Evolutionary conservation across 2,113 vertebrate genomes (phyloP), one percentile per base, ranked within the genome.

Genomic region (Pachycephala philippinensis): DNA sequence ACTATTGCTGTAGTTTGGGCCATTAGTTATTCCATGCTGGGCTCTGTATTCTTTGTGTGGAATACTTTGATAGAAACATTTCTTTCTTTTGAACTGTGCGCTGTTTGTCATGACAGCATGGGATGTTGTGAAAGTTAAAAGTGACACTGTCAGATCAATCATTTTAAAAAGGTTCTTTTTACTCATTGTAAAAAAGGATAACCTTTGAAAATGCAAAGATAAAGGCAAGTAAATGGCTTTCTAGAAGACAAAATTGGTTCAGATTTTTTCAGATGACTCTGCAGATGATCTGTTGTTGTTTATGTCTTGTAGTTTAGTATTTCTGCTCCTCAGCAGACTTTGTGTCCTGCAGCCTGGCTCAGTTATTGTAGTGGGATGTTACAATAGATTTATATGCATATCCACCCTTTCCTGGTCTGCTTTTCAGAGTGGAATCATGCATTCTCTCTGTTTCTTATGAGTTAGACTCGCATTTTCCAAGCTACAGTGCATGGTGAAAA

Each of bases 81-180:
- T 63, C 15, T 89, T 93, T 82, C 56, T 72, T 94, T 92, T 92
- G 61, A 93, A 61, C 28, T 63, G 39, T 79, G 21, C 64, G 27
- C 35, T 94, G 74, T 91, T 95, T 96, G 49, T 79, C 59, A 23
- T 94, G 90, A 76, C 91, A 95, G 84, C 60, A 76, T 95, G 87
- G 65, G 80, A 84, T 95, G 72, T 40, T 92, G 59, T 64, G 37
- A 54, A 92, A 95, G 50, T 87, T 91, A 79, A 84, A 90, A 88
- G 89, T 69, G 15, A 72, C 42, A 26, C 26, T 20, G 40, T 59
- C 61, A 78, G 45, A 74, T 82, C 70, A 91, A 75, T 93, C 0
- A 57, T 70, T 75, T 94, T 63, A 13, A 50, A 87, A 95, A 90
- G 28, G 9, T n/a, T 90, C 33, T 33, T 95, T 84, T 93, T 79